Evolutionary conservation across 2,797 vertebrate species (phyloP).

Genomic region (Petrocephalus schoutedeni): DNA sequence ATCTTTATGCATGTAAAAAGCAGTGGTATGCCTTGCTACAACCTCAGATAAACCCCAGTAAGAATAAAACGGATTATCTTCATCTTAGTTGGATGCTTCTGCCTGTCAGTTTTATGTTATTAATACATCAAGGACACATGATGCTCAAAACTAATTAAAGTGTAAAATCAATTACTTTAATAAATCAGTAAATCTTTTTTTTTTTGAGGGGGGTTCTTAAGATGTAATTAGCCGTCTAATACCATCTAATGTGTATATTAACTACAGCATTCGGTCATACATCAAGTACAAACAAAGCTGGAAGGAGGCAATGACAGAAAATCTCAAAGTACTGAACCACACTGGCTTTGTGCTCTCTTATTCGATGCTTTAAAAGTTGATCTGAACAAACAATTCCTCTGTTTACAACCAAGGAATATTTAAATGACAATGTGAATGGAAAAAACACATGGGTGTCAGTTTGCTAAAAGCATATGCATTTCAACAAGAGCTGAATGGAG

Average conservation of each 20-base stretch:
- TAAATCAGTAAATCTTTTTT: constrained; percentile 34
- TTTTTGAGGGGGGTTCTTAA: constrained; percentile 29
- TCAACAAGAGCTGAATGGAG: neutral
- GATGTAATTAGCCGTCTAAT: constrained; percentile 35
- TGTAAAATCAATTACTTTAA: constrained; percentile 34
- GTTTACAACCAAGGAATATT: neutral
- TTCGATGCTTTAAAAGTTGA: constrained; percentile 18
- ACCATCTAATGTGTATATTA: constrained; percentile 36
- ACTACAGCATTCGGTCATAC: constrained; percentile 22
- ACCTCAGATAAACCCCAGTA: neutral
- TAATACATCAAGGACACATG: neutral
- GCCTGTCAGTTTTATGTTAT: neutral
- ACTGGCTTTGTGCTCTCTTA: neutral
- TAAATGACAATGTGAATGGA: neutral
- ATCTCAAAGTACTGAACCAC: neutral
- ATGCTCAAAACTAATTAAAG: constrained; percentile 31
- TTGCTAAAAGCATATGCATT: neutral
- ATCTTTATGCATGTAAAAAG: neutral
- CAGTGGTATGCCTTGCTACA: neutral
- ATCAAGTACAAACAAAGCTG: constrained; percentile 17
- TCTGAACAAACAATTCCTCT: constrained; percentile 14
- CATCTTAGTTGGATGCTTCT: neutral
- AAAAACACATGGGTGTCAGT: neutral
- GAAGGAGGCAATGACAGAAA: constrained; percentile 26
- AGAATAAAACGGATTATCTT: neutral